A percentile compares a stretch with the other conserved stretches of the same genome.
Conservation (phyloP, 2,113 vertebrate genomes). For the Eurystomus gularis region DNA sequence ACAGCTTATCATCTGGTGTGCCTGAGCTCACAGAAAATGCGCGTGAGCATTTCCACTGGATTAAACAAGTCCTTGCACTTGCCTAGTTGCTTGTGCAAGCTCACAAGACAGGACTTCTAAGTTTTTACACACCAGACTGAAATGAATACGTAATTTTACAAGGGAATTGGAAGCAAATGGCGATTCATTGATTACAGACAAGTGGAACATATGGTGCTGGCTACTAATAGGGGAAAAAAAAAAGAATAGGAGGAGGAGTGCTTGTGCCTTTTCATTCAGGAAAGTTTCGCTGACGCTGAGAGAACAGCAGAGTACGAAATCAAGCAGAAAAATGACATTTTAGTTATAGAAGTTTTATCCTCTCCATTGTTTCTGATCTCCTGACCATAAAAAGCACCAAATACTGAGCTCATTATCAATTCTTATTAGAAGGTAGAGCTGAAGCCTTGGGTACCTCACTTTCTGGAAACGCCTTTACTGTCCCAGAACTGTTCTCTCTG, state of each 20-base stretch:
- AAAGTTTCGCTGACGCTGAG: not conserved
- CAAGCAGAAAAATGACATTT: not conserved
- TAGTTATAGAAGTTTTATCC: not conserved
- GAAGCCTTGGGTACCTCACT: not conserved
- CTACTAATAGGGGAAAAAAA: not conserved
- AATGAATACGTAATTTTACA: not conserved
- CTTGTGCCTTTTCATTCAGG: not conserved
- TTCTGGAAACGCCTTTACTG: not conserved
- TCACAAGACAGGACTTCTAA: not conserved
- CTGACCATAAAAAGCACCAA: not conserved
- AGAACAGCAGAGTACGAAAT: not conserved
- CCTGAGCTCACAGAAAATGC: not conserved
- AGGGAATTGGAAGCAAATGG: not conserved
- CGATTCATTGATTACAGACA: not conserved
- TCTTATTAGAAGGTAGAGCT: not conserved
- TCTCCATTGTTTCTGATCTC: not conserved
- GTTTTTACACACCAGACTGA: not conserved
- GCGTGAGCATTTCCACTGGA: not conserved
- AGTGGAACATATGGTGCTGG: not conserved
- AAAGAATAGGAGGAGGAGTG: not conserved
- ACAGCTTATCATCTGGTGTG: not conserved
- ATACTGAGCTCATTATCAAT: not conserved
- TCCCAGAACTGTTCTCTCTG: not conserved
- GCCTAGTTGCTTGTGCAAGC: not conserved
- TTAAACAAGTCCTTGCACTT: not conserved